Conservation (phyloP, 2,113 vertebrate genomes). For the Calyptommatus sinebrachiatus region DNA sequence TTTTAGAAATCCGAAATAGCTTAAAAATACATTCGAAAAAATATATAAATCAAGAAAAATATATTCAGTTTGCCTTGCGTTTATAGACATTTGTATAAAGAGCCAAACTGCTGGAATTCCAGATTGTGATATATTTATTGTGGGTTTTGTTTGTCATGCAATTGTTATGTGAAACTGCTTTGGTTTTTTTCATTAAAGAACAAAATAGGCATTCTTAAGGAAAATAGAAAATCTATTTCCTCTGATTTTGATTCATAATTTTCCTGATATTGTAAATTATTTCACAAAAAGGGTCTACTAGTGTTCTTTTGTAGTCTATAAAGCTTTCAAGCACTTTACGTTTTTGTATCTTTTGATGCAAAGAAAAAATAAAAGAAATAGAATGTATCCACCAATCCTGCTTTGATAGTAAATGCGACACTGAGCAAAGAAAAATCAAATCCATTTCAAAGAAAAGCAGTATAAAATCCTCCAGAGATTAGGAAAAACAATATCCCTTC, state of each 20-base stretch:
- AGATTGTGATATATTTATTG: not conserved
- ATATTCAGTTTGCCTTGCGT: not conserved
- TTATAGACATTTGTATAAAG: not conserved
- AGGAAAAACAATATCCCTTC: conserved; percentile 46
- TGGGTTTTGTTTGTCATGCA: not conserved
- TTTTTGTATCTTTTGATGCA: conserved; percentile 23
- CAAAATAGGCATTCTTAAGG: not conserved
- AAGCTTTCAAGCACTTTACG: conserved; percentile 18
- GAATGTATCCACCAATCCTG: conserved; percentile 42
- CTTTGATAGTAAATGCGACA: conserved; percentile 56
- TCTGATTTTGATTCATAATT: not conserved
- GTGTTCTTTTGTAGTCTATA: no score
- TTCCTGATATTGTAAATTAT: not conserved
- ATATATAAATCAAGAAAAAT: not conserved
- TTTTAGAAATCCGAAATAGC: not conserved
- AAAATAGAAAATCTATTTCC: not conserved
- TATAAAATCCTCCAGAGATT: conserved; percentile 43
- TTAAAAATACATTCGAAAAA: not conserved
- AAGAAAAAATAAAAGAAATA: conserved; percentile 25
- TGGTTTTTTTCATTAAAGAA: not conserved
- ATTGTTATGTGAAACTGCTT: not conserved
- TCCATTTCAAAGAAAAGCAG: conserved; percentile 51
- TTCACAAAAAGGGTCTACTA: no score
- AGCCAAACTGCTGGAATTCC: not conserved
- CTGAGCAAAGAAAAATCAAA: conserved; percentile 53